phyloP scores from a whole-genome alignment of 2,888 invertebrate genomes.

The Keiferia lycopersicella region DNA sequence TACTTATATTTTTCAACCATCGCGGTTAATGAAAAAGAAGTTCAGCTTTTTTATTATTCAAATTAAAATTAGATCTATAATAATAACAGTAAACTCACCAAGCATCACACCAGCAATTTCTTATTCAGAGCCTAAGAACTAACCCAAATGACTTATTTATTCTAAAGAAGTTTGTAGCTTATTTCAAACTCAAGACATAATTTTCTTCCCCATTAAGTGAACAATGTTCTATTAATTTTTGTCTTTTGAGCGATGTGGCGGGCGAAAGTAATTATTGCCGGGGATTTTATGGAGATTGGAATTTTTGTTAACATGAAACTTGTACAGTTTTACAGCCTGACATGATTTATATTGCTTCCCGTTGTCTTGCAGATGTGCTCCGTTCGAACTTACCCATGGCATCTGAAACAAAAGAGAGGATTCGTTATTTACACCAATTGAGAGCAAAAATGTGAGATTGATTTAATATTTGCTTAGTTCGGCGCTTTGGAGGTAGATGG shows the following conservation, averaged over 20 bases:
- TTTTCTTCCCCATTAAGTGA: background rate
- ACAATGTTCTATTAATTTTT: constrained; percentile 11
- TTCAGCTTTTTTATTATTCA: too few relatives aligned
- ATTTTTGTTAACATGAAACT: constrained; percentile 68
- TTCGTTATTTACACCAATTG: background rate
- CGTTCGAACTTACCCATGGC: constrained; percentile 86
- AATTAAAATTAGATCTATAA: too few relatives aligned
- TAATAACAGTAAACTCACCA: too few relatives aligned
- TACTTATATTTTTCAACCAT: too few relatives aligned
- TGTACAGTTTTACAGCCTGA: constrained; percentile 50
- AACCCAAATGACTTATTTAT: too few relatives aligned
- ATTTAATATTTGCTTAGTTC: background rate
- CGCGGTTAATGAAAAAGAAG: too few relatives aligned
- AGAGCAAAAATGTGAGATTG: background rate
- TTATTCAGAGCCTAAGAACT: too few relatives aligned
- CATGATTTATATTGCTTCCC: constrained; percentile 71
- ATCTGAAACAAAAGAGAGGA: constrained; percentile 86
- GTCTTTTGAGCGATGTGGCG: constrained; percentile 22
- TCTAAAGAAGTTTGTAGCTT: background rate
- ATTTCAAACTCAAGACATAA: constrained; percentile 43
- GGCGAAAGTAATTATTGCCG: constrained; percentile 66
- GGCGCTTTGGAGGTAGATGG: too few relatives aligned
- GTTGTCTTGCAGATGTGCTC: constrained; percentile 42
- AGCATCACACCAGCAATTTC: too few relatives aligned
- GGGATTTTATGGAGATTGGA: constrained; percentile 79